These are phyloP conservation scores for Drosophila incognita DNA, from an alignment of 2,888 invertebrate genomes.

Conservation along the genomic window DNA sequence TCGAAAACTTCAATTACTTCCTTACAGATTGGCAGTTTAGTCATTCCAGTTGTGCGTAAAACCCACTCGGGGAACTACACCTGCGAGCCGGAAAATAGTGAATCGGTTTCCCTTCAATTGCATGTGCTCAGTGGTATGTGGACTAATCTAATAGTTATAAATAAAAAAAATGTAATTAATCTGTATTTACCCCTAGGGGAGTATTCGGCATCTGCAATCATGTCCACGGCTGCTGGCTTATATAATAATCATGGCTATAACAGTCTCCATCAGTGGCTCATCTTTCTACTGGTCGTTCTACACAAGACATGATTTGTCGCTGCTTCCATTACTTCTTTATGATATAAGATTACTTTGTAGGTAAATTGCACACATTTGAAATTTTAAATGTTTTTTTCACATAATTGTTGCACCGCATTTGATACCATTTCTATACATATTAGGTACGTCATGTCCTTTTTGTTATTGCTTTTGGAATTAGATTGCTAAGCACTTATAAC, in stretches of 20 bases:
- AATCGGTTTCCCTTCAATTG: constrained; percentile 93
- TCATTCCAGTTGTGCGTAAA: constrained; percentile 84
- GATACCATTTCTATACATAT: constrained; percentile 52
- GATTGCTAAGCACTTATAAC: constrained; percentile 60
- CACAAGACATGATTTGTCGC: constrained; percentile 62
- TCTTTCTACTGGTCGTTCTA: constrained; percentile 63
- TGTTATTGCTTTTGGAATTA: constrained; percentile 39
- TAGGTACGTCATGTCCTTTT: constrained; percentile 26
- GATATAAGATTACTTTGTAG: constrained; percentile 54
- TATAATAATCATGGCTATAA: constrained; percentile 50
- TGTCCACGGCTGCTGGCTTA: constrained; percentile 76
- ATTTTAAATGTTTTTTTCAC: constrained; percentile 19
- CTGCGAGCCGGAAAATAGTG: constrained; percentile 96
- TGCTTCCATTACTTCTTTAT: constrained; percentile 23
- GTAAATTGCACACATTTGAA: constrained; percentile 45
- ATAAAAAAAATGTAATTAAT: neutral
- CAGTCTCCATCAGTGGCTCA: constrained; percentile 65
- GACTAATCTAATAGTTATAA: rapidly evolving
- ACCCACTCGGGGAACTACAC: constrained; percentile 91
- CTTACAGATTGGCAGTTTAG: constrained; percentile 83
- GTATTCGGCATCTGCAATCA: constrained; percentile 85
- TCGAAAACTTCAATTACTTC: neutral
- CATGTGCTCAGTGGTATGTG: constrained; percentile 94
- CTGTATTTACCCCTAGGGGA: constrained; percentile 71
- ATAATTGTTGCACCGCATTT: constrained; percentile 49